Evolutionary conservation across 2,888 invertebrate species (phyloP).

Genomic region (Apamea monoglypha): DNA sequence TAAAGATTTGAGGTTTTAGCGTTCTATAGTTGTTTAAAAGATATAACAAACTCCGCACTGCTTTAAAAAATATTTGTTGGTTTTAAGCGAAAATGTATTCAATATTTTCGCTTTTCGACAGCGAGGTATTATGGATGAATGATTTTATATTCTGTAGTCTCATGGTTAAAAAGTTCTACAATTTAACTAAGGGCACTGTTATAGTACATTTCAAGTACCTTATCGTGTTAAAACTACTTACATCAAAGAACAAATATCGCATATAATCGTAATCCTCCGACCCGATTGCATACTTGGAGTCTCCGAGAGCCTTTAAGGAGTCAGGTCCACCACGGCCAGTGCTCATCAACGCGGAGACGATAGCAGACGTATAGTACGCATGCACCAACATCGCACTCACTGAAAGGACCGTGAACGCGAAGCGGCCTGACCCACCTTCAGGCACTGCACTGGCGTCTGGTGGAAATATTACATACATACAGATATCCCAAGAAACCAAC

Average conservation of each 20-base stretch:
- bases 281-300: slow-evolving; percentile 82
- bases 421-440: slow-evolving; percentile 78
- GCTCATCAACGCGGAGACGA: slow-evolving; percentile 84
- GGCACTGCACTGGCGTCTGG: slow-evolving; percentile 84
- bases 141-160: not conserved
- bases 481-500: not conserved
- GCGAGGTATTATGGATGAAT: not conserved
- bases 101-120: not conserved
- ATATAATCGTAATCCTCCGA: slow-evolving; percentile 83
- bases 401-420: slow-evolving; percentile 81
- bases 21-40: not conserved
- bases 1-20: not conserved
- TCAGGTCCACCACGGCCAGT: slow-evolving; percentile 79
- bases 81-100: too few relatives aligned
- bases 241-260: slow-evolving; percentile 81
- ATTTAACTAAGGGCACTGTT: not conserved
- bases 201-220: not conserved
- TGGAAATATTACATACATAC: not conserved
- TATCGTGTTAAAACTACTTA: slow-evolving; percentile 66
- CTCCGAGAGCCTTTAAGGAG: slow-evolving; percentile 77
- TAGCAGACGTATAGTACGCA: slow-evolving; percentile 85
- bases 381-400: slow-evolving; percentile 84
- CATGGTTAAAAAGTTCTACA: not conserved
- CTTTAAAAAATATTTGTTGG: not conserved
- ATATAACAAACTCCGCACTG: not conserved